Evolutionary conservation across 2,888 invertebrate species (phyloP).

Genomic region (Halocaridina rubra): DNA sequence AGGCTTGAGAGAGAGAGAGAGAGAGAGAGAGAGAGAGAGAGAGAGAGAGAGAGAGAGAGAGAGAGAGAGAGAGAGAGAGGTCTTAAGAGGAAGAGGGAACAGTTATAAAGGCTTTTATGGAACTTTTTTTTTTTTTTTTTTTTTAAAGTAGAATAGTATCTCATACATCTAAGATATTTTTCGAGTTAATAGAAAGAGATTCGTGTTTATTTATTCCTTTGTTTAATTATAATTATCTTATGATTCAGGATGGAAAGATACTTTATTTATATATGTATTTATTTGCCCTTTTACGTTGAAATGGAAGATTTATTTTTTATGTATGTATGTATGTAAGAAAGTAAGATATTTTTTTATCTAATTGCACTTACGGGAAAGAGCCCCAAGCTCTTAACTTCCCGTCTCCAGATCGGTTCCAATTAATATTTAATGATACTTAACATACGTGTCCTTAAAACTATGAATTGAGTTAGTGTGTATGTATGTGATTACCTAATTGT

Average conservation of each 20-base stretch:
- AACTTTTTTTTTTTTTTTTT: too few species aligned
- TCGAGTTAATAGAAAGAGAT: background rate
- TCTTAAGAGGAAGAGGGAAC: background rate
- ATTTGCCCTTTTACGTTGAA: background rate
- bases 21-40: background rate
- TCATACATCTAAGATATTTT: background rate
- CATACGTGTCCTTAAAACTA: background rate
- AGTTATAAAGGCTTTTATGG: too few species aligned
- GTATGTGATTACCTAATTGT: too few species aligned
- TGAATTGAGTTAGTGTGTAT: too few species aligned
- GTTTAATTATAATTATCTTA: too few species aligned
- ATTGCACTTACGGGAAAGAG: too few species aligned
- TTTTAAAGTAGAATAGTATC: too few species aligned
- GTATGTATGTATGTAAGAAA: background rate
- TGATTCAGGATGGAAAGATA: too few species aligned
- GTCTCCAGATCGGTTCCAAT: background rate
- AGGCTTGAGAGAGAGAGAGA: too few species aligned
- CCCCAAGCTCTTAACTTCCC: too few species aligned
- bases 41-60: background rate
- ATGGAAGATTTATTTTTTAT: background rate
- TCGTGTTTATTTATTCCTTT: background rate
- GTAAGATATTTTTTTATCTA: background rate
- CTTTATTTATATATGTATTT: background rate
- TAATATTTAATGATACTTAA: background rate
- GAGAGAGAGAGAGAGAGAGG: too few species aligned